These are phyloP conservation scores for Achlya flavicornis DNA, from an alignment of 2,888 invertebrate species.

Conservation along the genomic window DNA sequence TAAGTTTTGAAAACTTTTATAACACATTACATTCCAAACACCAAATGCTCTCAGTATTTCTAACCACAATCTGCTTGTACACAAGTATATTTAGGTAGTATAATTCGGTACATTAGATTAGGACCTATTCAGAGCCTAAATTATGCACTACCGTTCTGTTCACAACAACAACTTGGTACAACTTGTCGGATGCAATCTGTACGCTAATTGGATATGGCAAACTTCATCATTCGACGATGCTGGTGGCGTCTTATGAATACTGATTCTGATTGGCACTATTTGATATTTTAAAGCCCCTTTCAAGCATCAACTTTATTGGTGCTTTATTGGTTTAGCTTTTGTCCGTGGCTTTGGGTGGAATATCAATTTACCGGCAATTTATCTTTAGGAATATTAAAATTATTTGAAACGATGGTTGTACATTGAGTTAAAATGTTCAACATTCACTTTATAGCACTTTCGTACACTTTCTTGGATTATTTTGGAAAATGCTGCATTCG, in stretches of 20 bases:
- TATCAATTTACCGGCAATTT: neutral
- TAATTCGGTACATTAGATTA: neutral
- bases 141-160: conserved; percentile 26
- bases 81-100: neutral
- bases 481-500: neutral
- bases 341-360: neutral
- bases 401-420: conserved; percentile 1
- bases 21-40: too few relatives aligned
- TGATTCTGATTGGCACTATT: conserved; percentile 9
- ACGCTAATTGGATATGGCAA: conserved; percentile 27
- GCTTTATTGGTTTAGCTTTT: conserved; percentile 4
- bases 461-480: neutral
- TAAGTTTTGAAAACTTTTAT: neutral
- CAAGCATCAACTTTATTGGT: neutral
- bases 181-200: conserved; percentile 34
- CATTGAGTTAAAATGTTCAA: neutral
- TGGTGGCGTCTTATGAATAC: conserved; percentile 8
- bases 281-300: neutral
- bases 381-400: neutral
- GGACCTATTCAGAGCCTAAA: conserved; percentile 19
- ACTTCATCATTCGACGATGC: conserved; percentile 6
- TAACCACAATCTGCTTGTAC: neutral
- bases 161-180: conserved; percentile 28
- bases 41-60: neutral
- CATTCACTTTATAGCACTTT: neutral